Evolutionary conservation across 1,140 invertebrate species (phyloP).

Genomic region (Hormaphis cornu): DNA sequence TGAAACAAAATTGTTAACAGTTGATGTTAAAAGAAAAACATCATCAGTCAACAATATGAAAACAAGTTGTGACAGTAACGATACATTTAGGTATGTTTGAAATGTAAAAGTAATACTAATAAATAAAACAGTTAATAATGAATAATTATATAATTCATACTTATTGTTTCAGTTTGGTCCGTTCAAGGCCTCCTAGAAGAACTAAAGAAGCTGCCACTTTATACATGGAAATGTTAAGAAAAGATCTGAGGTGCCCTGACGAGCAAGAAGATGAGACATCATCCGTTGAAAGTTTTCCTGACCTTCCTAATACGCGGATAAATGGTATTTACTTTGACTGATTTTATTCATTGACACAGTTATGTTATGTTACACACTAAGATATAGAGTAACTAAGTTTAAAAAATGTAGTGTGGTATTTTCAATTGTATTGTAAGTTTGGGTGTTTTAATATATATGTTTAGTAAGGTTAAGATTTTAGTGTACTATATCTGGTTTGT

Average conservation of each 20-base stretch:
- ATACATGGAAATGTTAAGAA: slow-evolving; percentile 63
- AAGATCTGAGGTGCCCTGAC: slow-evolving; percentile 51
- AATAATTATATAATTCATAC: background rate
- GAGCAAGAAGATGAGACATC: slow-evolving; percentile 51
- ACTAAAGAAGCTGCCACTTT: slow-evolving; percentile 65
- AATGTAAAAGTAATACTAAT: background rate
- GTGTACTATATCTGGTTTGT: no score
- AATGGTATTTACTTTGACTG: slow-evolving; percentile 40
- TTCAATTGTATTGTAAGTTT: no score
- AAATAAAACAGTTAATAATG: background rate
- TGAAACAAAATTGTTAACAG: slow-evolving; percentile 6
- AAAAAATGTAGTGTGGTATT: no score
- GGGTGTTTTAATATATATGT: no score
- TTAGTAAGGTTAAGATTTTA: no score
- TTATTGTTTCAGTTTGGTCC: slow-evolving; percentile 30
- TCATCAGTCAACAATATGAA: slow-evolving; percentile 2
- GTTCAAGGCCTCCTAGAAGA: slow-evolving; percentile 52
- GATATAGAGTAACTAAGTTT: no score
- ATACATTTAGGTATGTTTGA: background rate
- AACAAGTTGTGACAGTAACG: background rate
- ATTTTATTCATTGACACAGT: background rate
- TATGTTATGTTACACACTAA: background rate
- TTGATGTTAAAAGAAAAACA: background rate
- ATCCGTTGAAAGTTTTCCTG: slow-evolving; percentile 57
- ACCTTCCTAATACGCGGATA: slow-evolving; percentile 54